Percentiles rank a stretch among this genome's conserved stretches.
These are phyloP conservation scores for Todus mexicanus DNA, from an alignment of 2,797 vertebrate species.

Conservation along the genomic window DNA sequence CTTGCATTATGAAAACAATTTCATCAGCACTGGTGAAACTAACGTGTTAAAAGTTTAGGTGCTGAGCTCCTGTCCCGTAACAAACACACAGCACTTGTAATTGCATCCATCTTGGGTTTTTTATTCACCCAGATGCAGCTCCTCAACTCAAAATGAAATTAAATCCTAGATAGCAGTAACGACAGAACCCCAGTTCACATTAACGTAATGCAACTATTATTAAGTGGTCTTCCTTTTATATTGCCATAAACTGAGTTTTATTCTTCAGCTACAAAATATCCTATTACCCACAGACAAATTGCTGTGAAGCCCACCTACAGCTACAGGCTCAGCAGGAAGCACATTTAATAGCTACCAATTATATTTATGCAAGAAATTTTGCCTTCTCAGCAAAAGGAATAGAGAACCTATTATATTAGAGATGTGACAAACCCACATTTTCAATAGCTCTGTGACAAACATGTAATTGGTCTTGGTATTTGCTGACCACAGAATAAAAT, in stretches of 20 bases:
- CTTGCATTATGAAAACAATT: not conserved
- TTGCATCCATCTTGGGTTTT: not conserved
- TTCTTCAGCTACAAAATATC: conserved; percentile 56
- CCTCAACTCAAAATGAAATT: not conserved
- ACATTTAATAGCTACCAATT: conserved; percentile 48
- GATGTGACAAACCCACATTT: conserved; percentile 48
- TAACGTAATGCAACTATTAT: conserved; percentile 8
- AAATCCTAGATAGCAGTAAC: conserved; percentile 17
- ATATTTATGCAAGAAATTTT: conserved; percentile 42
- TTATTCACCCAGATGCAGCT: not conserved
- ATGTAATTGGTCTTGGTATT: not conserved
- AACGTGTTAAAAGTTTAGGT: not conserved
- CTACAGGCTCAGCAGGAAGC: conserved; percentile 53
- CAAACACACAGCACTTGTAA: not conserved
- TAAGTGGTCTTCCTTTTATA: conserved; percentile 50
- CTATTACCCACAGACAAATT: conserved; percentile 60
- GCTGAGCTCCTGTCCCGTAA: not conserved
- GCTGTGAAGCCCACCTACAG: conserved; percentile 62
- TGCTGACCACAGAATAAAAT: conserved; percentile 41
- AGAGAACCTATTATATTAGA: conserved; percentile 26
- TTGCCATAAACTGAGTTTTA: conserved; percentile 21
- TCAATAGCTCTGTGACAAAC: conserved; percentile 32
- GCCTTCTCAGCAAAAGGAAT: conserved; percentile 49
- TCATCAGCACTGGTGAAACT: not conserved
- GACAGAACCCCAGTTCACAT: not conserved